Conservation (phyloP, 2,113 vertebrate genomes). For the Ibidorhyncha struthersii region DNA sequence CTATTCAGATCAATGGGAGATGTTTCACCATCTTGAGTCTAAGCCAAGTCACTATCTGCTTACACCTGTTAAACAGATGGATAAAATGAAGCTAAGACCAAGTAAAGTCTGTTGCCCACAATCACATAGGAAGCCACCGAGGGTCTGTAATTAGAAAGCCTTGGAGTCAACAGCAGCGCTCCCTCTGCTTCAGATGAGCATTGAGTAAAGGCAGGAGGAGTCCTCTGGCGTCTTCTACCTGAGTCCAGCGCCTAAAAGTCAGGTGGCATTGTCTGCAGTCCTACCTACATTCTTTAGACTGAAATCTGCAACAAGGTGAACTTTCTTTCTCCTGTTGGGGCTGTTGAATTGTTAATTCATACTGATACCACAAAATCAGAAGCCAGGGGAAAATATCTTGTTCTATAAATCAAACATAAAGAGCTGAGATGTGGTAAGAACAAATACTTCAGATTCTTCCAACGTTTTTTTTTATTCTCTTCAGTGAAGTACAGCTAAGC, state of each 20-base stretch:
- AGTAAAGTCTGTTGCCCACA: neutral
- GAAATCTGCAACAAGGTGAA: neutral
- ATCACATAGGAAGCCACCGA: neutral
- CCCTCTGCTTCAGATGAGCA: neutral
- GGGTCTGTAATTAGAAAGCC: neutral
- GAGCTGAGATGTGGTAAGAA: neutral
- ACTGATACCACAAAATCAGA: neutral
- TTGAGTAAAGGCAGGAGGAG: neutral
- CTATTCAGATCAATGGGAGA: slow-evolving; percentile 18
- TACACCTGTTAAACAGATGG: neutral
- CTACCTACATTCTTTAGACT: neutral
- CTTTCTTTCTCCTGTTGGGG: neutral
- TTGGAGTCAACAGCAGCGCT: neutral
- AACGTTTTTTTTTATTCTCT: neutral
- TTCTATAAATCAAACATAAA: slow-evolving; percentile 1
- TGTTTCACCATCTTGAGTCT: neutral
- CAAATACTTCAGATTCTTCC: neutral
- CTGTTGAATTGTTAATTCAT: slow-evolving; percentile 5
- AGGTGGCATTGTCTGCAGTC: neutral
- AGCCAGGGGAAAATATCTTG: neutral
- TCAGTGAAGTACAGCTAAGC: neutral
- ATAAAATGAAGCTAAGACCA: neutral
- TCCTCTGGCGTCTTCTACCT: neutral
- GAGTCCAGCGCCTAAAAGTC: neutral
- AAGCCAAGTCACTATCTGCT: neutral